Base-by-base conservation (phyloP, 2,888 invertebrate species). In the Melinaea menophilus region DNA sequence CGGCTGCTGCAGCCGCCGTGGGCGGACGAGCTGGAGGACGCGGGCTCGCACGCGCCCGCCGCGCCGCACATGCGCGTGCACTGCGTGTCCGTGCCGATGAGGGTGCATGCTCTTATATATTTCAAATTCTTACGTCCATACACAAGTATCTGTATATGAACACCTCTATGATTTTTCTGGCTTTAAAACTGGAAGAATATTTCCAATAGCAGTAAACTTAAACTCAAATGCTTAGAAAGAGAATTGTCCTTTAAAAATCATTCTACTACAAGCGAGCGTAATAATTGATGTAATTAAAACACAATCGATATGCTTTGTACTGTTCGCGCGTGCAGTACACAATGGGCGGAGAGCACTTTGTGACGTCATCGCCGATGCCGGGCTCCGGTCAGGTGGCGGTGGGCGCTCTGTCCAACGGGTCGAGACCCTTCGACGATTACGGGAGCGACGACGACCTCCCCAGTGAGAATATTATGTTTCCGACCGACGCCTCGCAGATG, bases 1-100 rank as follows among this genome's bases (percentile, higher is more conserved):
- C 93, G 99, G 34, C 92, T 99, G 35, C 90, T 98, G 71, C 94
- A 95, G 79, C 98, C 98, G 13, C 99, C 99, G 0, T 99, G 99
- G 99, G 96, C 95, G 89, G 99, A 99, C 77, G 99, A 99, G 86
- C 85, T 99, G 65, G 96, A 95, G 75, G 95, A 95, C 75, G 88
- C 92, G 0, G 88, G 89, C 48, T 80, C 87, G 4, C 85, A 85
- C 59, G 76, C 82, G 34, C 73, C 81, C 66, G 79, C 77, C 11
- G 78, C 78, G 65, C 84, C 80, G 73, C 88, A 79, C 64, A 66
- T 83, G 63, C 76, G 84, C 2, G 74, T 78, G 68, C 91, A 81
- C 69, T 82, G 84, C 55, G 64, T 67, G 55, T 75, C 87, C n/a
- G 75, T 81, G 63, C 83, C 85, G 80, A 22, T 22, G 41, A 9